Evolutionary conservation across 1,140 invertebrate species (phyloP).

Genomic region (Gryllus bimaculatus): DNA sequence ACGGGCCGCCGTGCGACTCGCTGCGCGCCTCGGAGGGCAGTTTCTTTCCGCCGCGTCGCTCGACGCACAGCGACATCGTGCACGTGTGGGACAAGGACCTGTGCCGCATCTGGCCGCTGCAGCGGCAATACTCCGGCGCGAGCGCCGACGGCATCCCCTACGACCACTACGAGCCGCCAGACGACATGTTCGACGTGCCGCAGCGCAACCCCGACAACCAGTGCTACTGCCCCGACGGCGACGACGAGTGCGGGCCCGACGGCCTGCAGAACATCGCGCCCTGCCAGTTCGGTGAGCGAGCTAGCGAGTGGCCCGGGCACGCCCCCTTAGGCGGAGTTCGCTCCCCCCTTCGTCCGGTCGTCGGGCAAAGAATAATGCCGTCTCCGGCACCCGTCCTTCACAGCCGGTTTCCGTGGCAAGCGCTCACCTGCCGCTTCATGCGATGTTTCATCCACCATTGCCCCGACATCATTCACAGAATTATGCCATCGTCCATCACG

Average conservation of each 20-base stretch:
- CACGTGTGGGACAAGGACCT: slow-evolving; percentile 78
- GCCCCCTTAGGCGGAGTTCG: no score
- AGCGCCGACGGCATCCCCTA: slow-evolving; percentile 56
- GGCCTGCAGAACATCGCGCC: slow-evolving; percentile 78
- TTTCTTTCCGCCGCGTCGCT: slow-evolving; percentile 64
- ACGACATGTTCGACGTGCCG: slow-evolving; percentile 56
- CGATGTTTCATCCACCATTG: no score
- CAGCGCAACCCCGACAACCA: slow-evolving; percentile 59
- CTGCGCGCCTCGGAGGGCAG: slow-evolving; percentile 76
- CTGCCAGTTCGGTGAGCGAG: slow-evolving; percentile 66
- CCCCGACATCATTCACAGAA: no score
- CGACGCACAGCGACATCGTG: slow-evolving; percentile 60
- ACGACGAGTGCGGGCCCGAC: slow-evolving; percentile 54
- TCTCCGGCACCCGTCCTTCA: no score
- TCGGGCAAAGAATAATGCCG: no score
- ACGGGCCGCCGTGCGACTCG: slow-evolving; percentile 61
- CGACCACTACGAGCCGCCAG: slow-evolving; percentile 61
- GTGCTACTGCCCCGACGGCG: slow-evolving; percentile 62
- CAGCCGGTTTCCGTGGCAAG: no score
- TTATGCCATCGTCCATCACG: no score
- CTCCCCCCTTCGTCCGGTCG: no score
- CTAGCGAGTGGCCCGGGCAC: neutral
- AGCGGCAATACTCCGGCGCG: slow-evolving; percentile 44
- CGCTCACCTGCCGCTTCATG: no score
- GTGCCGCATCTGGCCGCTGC: slow-evolving; percentile 64